Evolutionary conservation across 2,797 vertebrate species (phyloP), one percentile per base, ranked within the genome.

Genomic region (Schizopygopsis pylzovi): DNA sequence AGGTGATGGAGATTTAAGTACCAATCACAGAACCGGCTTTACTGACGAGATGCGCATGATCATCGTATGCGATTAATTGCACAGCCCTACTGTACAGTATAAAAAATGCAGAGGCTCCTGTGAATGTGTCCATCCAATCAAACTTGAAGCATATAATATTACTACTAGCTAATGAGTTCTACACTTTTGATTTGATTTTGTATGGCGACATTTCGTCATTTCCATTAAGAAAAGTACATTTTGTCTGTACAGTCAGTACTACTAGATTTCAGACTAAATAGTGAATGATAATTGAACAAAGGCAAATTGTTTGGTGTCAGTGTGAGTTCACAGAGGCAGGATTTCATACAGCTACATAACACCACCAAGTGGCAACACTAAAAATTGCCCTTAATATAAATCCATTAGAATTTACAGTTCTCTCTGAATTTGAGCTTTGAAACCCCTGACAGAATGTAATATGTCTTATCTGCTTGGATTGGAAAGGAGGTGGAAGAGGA

Each of bases 361-460:
- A 63, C 84, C 86, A 85, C 85, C 88, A 75, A 67, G 88, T 87
- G 88, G 88, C 75, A 80, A 78, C 3, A 75, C 0, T 33, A 59
- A 73, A 52, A 87, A 76, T 16, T 49, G 16, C 1, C 18, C 54
- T 25, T 56, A 8, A 33, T 75, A 37, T 41, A 52, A 63, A 76
- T 65, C 0, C 54, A 43, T 43, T 25, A 82, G 7, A 41, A 70
- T 49, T 49, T 37, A 12, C 45, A 81, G 25, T 9, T 54, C 13
- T 47, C 8, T 28, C 43, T 80, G 25, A 75, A 45, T 56, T 68
- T 16, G 5, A n/a, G 12, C 52, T 56, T 3, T 59, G 10, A 12
- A 72, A 59, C n/a, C 37, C 61, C 16, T 61, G 10, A 73, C 16
- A 18, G 11, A 82, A 83, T 33, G 39, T 37, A 12, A 61, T 33